Base-by-base conservation (phyloP, 2,113 vertebrate genomes). In the Oenanthe melanoleuca region DNA sequence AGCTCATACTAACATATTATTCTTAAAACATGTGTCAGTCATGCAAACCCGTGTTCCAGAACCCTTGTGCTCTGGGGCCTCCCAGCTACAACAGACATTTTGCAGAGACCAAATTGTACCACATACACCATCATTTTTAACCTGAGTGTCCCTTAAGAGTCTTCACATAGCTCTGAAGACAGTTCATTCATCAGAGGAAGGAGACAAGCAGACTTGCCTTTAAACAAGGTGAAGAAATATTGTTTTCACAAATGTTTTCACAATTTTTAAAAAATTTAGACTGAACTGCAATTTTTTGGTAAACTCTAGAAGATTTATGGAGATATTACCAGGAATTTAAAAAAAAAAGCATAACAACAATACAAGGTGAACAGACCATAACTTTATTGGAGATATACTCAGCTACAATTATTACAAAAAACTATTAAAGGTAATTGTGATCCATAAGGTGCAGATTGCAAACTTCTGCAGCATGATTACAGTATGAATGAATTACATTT, bases 321-420 rank as follows among this genome's bases (percentile, higher is more conserved):
- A 33, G 85, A 67, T 26, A 80, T 55, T 73, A 88, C 23, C 14
- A 64, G 21, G 44, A 89, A 71, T 17, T 82, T 14, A 57, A 86
- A 83, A 84, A 78, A 91, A 52, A 25, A 60, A 4, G 63, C 75
- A 70, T 77, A 65, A 28, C 28, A 14, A 96, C 88, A 91, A 95
- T 95, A 78, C 91, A 69, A 88, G 94, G 88, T 97, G 96, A 98
- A 98, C 98, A 99, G 98, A 99, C 97, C 98, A 98, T 98, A 98
- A 99, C 98, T 99, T 99, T 99, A 99, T 99, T 99, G 98, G 98
- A 98, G 98, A 99, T 98, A 99, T 98, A 99, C 97, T 98, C 96
- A 97, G 98, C 98, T 99, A 99, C 98, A 99, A 98, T 99, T 98
- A 98, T 98, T 98, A 98, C 95, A 97, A 98, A 97, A 95, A 96